Conservation (phyloP, 2,113 vertebrate species). For the Phaetusa simplex region DNA sequence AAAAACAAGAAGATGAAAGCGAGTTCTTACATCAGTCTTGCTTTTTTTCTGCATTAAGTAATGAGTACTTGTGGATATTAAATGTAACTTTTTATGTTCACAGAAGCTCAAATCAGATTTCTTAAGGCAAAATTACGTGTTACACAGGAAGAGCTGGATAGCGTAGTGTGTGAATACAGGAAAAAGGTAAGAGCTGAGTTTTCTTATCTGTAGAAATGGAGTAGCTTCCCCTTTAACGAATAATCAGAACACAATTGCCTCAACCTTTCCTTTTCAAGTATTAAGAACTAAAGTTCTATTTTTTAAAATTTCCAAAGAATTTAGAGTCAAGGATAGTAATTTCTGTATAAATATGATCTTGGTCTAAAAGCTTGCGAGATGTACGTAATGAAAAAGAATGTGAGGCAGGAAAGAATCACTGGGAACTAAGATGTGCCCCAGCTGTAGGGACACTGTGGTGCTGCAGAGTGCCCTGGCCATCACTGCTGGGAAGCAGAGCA, state of each 20-base stretch:
- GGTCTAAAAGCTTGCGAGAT: background rate
- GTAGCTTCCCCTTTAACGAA: background rate
- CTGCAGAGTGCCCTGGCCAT: background rate
- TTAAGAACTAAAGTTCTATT: background rate
- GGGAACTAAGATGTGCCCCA: background rate
- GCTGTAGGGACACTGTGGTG: background rate
- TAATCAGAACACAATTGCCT: background rate
- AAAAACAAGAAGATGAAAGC: background rate
- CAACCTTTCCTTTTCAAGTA: background rate
- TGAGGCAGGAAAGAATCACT: background rate
- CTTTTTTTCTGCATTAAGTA: background rate
- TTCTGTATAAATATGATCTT: background rate
- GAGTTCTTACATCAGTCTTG: background rate
- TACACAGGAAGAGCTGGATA: conserved; percentile 88
- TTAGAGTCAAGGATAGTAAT: background rate
- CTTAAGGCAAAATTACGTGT: conserved; percentile 90
- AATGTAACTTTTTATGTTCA: conserved; percentile 39
- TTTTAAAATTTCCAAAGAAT: accelerated
- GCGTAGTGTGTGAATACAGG: conserved; percentile 79
- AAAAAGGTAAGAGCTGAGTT: conserved; percentile 81
- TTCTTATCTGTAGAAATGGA: background rate
- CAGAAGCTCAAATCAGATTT: conserved; percentile 88
- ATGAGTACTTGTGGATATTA: background rate
- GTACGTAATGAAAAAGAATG: background rate
- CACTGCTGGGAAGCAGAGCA: background rate